These are phyloP conservation scores for Etheostoma cragini DNA, from an alignment of 2,113 vertebrate species.

Conservation along the genomic window DNA sequence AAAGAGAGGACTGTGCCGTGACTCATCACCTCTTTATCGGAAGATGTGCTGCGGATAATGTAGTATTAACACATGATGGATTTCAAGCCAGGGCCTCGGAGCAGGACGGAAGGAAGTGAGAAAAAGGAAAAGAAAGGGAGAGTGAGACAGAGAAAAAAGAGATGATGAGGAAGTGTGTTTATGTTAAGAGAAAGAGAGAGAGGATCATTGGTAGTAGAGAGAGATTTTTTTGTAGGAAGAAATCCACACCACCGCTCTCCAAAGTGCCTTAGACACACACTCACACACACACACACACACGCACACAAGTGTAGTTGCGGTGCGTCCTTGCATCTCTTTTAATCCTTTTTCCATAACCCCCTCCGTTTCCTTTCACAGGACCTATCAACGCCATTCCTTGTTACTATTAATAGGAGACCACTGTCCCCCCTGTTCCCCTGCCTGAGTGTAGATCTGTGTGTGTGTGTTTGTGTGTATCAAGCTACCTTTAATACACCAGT, in stretches of 20 bases:
- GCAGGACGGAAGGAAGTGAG: constrained; percentile 3
- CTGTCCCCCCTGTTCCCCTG: constrained; percentile 65
- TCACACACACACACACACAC: constrained; percentile 19
- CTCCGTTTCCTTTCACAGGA: constrained; percentile 79
- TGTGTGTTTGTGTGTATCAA: constrained; percentile 43
- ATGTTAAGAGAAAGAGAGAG: background rate
- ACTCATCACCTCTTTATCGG: constrained; percentile 70
- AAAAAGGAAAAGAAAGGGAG: background rate
- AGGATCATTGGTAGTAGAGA: background rate
- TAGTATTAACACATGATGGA: constrained; percentile 64
- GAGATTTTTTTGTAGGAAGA: constrained; percentile 42
- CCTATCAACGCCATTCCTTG: constrained; percentile 83
- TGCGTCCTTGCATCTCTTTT: constrained; percentile 76
- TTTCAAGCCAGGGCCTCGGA: constrained; percentile 43
- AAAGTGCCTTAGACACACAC: constrained; percentile 42
- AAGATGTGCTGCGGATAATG: constrained; percentile 45
- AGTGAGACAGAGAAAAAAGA: constrained; percentile 17
- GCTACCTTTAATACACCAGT: constrained; percentile 63
- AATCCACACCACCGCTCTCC: constrained; percentile 46
- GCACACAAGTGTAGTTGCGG: constrained; percentile 56
- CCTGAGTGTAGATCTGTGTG: constrained; percentile 45
- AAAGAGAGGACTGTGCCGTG: constrained; percentile 34
- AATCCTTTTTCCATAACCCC: constrained; percentile 83
- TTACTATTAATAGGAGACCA: constrained; percentile 81
- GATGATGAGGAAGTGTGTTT: constrained; percentile 22